Conservation (phyloP, 2,113 vertebrate genomes). For the Ageneiosus marmoratus region DNA sequence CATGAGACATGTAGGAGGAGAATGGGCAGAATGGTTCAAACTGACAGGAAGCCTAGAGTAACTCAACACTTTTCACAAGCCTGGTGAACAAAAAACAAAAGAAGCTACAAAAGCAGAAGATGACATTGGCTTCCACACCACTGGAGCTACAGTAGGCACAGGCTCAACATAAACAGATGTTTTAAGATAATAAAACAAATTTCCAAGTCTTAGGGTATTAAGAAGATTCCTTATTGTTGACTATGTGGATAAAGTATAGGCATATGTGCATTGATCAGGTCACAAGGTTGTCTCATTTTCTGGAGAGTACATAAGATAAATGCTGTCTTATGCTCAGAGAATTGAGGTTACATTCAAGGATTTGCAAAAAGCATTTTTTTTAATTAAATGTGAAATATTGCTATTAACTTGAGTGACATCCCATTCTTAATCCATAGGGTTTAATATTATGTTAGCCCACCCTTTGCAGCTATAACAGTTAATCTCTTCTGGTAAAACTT, state of each 20-base stretch:
- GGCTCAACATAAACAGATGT: not conserved
- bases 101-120: not conserved
- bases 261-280: not conserved
- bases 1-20: not conserved
- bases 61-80: not conserved
- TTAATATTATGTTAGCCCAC: too few species aligned
- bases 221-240: not conserved
- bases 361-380: not conserved
- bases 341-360: not conserved
- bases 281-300: not conserved
- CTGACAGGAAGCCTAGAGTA: not conserved
- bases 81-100: not conserved
- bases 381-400: not conserved
- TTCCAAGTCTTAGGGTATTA: not conserved
- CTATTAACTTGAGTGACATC: too few species aligned
- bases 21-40: not conserved
- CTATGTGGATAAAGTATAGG: not conserved
- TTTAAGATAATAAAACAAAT: not conserved
- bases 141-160: not conserved
- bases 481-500: too few species aligned
- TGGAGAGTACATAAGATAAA: not conserved
- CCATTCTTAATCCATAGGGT: too few species aligned
- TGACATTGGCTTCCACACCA: not conserved
- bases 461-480: too few species aligned
- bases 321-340: not conserved